These are phyloP conservation scores for Parazoanthus swiftii DNA, from an alignment of 92 coral and sea anemone genomes.

Conservation along the genomic window DNA sequence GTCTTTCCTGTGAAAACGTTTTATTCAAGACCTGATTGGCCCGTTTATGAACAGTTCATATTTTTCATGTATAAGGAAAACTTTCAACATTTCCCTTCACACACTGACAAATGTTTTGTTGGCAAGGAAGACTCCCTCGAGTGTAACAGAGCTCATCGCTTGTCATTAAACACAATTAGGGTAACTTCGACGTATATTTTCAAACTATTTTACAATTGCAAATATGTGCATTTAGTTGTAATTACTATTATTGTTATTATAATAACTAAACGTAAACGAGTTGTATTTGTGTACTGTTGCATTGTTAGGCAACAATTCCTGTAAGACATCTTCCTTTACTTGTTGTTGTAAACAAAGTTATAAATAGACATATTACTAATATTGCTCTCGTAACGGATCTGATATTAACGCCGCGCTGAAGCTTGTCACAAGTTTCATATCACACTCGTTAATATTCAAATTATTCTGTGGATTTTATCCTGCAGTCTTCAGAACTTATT, in stretches of 20 bases:
- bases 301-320: neutral
- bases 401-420: neutral
- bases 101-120: too few species aligned
- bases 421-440: neutral
- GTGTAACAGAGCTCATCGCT: neutral
- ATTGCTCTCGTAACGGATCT: neutral
- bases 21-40: too few species aligned
- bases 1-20: too few species aligned
- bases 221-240: neutral
- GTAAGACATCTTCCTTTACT: neutral
- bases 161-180: neutral
- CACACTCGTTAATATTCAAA: neutral
- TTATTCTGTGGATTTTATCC: too few species aligned
- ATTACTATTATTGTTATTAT: too few species aligned
- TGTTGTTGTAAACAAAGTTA: too few species aligned
- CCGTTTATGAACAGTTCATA: too few species aligned
- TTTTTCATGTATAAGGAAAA: too few species aligned
- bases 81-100: too few species aligned
- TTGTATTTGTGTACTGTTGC: too few species aligned
- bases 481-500: neutral
- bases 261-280: too few species aligned
- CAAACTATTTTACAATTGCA: too few species aligned
- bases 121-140: neutral
- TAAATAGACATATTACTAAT: neutral
- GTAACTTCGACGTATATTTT: neutral